A percentile compares a stretch with the other conserved stretches of the same genome.
These are phyloP conservation scores for Eugnorisma glareosa DNA, from an alignment of 2,888 invertebrate genomes.

Conservation along the genomic window DNA sequence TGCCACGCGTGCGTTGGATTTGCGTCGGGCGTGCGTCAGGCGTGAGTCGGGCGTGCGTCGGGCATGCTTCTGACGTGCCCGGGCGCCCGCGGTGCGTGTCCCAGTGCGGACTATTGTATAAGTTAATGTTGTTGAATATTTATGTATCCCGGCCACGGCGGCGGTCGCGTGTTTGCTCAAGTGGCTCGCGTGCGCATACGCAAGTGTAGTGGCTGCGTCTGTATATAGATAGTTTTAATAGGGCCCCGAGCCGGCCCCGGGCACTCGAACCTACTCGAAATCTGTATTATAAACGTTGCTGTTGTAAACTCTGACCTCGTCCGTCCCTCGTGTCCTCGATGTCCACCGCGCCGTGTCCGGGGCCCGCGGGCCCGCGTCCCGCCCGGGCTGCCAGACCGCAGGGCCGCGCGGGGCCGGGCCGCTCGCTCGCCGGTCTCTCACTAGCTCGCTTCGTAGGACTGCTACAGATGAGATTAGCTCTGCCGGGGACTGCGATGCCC, in stretches of 20 bases:
- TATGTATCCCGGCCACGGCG: slow-evolving; percentile 74
- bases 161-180: slow-evolving; percentile 84
- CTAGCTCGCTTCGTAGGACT: slow-evolving; percentile 81
- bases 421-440: slow-evolving; percentile 69
- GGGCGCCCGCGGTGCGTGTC: slow-evolving; percentile 67
- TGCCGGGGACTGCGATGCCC: slow-evolving; percentile 63
- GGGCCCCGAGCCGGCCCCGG: slow-evolving; percentile 75
- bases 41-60: slow-evolving; percentile 67
- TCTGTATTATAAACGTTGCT: slow-evolving; percentile 71
- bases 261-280: slow-evolving; percentile 71
- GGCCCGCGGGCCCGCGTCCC: slow-evolving; percentile 49
- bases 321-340: slow-evolving; percentile 70
- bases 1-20: neutral
- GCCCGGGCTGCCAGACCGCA: slow-evolving; percentile 27
- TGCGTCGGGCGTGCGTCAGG: neutral
- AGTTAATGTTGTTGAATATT: slow-evolving; percentile 79
- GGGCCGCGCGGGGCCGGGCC: slow-evolving; percentile 66
- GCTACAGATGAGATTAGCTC: slow-evolving; percentile 79
- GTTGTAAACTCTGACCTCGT: slow-evolving; percentile 71
- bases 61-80: slow-evolving; percentile 12
- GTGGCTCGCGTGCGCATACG: slow-evolving; percentile 84
- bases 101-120: slow-evolving; percentile 71
- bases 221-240: slow-evolving; percentile 86
- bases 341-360: slow-evolving; percentile 65
- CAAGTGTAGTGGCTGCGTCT: slow-evolving; percentile 85